Evolutionary conservation across 2,797 vertebrate genomes (phyloP).

Genomic region (Sebastes dallii): DNA sequence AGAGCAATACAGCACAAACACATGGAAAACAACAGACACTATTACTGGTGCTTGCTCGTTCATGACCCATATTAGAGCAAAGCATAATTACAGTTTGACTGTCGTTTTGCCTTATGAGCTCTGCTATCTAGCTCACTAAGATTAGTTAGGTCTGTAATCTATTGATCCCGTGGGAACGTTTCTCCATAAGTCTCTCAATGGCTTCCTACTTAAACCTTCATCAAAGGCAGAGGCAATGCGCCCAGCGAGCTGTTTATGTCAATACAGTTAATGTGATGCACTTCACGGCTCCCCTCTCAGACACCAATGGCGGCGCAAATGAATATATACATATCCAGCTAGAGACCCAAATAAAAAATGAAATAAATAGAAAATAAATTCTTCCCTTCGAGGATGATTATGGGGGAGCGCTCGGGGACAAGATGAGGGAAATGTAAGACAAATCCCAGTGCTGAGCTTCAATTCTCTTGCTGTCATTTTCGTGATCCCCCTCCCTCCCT

Average conservation of each 20-base stretch:
- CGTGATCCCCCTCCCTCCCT: conserved; percentile 14
- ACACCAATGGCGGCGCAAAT: conserved; percentile 46
- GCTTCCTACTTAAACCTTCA: conserved; percentile 79
- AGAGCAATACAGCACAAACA: not conserved
- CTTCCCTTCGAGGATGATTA: conserved; percentile 39
- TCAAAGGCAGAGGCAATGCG: conserved; percentile 72
- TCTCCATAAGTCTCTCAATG: conserved; percentile 75
- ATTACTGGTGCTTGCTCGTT: conserved; percentile 22
- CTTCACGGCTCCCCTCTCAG: conserved; percentile 64
- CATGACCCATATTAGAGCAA: conserved; percentile 60
- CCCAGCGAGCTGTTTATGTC: conserved; percentile 76
- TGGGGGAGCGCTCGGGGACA: conserved; percentile 27
- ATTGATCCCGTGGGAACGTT: conserved; percentile 78
- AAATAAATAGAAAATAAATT: conserved; percentile 63
- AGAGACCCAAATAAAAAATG: conserved; percentile 52
- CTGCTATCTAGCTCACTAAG: conserved; percentile 58
- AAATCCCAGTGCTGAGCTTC: conserved; percentile 63
- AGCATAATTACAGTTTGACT: conserved; percentile 63
- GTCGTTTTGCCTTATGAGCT: conserved; percentile 47
- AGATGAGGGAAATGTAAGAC: conserved; percentile 71
- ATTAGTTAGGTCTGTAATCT: conserved; percentile 75
- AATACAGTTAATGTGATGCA: conserved; percentile 79
- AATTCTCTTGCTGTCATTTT: conserved; percentile 71
- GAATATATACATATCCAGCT: conserved; percentile 58
- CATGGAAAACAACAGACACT: conserved; percentile 34